Evolutionary conservation across 2,888 invertebrate species (phyloP), one percentile per base, ranked within the genome.

Genomic region (Eupithecia dodoneata): DNA sequence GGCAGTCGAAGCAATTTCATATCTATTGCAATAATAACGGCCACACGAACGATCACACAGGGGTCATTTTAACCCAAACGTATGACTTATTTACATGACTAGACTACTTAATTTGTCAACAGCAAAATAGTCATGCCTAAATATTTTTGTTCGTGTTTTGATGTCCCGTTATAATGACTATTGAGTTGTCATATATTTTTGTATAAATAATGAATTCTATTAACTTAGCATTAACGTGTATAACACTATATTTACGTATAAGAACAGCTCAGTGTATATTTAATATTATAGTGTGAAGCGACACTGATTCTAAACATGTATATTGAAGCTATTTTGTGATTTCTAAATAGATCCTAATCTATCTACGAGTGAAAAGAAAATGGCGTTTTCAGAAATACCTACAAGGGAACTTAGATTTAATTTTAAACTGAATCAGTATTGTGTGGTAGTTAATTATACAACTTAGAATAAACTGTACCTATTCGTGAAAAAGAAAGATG

Each of bases 231-330:
- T 91, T 92, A 92, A 90, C 90, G 90, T 91, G 93, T 93, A 88
- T 93, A 89, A 89, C 93, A 93, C 93, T 93, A 93, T 91, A 82
- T 87, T 94, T 94, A 94, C 94, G 94, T 94, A 94, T 94, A 87
- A 90, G 90, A 94, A 94, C 91, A 93, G 93, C 92, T 92, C 93
- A 89, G 93, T 94, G 93, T 91, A 83, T 88, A 88, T 87, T 87
- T 85, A 88, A 85, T 86, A 87, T 90, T 88, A 87, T 86, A 87
- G 89, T 91, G 90, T 90, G 88, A 94, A 94, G 94, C 94, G 86
- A 94, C 94, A 94, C 92, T 90, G 93, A 94, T 90, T 86, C 91
- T 93, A 93, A 92, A 91, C 89, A 90, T 91, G 88, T 92, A 92
- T 89, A 92, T 93, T 91, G 84, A 94, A 94, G 94, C 94, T 93